phyloP scores from a whole-genome alignment of 2,113 vertebrate species.

The Pica pica region DNA sequence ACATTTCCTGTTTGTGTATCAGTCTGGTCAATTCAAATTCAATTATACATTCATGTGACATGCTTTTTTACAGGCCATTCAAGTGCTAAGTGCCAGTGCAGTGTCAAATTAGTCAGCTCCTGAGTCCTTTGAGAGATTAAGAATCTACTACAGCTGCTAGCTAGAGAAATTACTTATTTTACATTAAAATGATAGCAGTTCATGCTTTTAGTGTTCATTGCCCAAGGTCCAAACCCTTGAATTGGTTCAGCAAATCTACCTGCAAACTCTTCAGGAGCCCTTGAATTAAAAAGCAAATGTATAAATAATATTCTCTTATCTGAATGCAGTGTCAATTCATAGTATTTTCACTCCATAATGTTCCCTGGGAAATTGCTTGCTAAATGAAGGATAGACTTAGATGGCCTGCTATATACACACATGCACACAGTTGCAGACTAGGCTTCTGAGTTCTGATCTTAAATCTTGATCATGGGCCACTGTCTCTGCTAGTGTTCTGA shows the following conservation, averaged over 20 bases:
- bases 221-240: neutral
- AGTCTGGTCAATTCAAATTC: neutral
- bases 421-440: neutral
- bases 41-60: neutral
- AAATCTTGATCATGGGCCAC: neutral
- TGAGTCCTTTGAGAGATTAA: neutral
- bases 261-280: neutral
- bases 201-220: neutral
- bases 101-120: neutral
- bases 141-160: slow-evolving; percentile 5
- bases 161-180: neutral
- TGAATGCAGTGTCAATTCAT: neutral
- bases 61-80: neutral
- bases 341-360: neutral
- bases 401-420: neutral
- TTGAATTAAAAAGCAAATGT: neutral
- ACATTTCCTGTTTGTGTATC: slow-evolving; percentile 36
- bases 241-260: neutral
- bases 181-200: neutral
- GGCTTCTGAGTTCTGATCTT: neutral
- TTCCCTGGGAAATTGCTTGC: neutral
- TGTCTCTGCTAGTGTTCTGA: neutral
- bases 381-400: neutral
- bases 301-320: neutral
- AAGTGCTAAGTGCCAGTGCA: neutral